phyloP scores from a whole-genome alignment of 2,113 vertebrate species.

The Bujurquina vittata region DNA sequence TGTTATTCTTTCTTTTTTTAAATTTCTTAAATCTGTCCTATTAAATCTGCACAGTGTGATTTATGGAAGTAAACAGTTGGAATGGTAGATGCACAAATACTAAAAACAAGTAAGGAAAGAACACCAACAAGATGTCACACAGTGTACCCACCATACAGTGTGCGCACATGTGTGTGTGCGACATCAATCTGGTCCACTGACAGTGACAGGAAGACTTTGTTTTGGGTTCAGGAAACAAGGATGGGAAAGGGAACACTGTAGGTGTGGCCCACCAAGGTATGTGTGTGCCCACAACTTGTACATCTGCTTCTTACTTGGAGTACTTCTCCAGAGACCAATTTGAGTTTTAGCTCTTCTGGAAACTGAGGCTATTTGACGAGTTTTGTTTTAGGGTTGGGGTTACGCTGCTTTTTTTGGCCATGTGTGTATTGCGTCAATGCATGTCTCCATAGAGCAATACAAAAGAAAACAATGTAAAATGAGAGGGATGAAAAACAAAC shows the following conservation, averaged over 20 bases:
- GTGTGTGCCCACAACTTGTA: background rate
- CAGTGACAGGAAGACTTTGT: conserved; percentile 41
- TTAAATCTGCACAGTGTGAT: background rate
- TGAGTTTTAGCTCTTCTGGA: background rate
- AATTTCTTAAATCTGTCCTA: background rate
- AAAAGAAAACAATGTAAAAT: background rate
- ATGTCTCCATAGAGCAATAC: background rate
- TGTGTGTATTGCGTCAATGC: background rate
- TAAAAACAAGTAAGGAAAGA: background rate
- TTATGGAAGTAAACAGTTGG: background rate
- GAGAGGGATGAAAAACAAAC: background rate
- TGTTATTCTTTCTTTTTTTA: background rate
- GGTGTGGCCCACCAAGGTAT: background rate
- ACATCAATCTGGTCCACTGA: conserved; percentile 33
- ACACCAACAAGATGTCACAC: background rate
- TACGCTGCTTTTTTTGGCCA: background rate
- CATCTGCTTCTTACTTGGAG: background rate
- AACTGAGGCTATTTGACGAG: background rate
- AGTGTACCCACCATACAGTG: background rate
- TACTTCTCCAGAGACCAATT: background rate
- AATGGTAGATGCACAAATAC: background rate
- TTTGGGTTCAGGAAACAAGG: conserved; percentile 34
- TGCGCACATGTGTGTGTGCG: background rate
- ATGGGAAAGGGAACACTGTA: conserved; percentile 6
- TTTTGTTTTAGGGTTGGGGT: background rate